Evolutionary conservation across 35 echinoderm and acorn worm species (phyloP), one percentile per base, ranked within the genome.

Genomic region (Apostichopus japonicus): DNA sequence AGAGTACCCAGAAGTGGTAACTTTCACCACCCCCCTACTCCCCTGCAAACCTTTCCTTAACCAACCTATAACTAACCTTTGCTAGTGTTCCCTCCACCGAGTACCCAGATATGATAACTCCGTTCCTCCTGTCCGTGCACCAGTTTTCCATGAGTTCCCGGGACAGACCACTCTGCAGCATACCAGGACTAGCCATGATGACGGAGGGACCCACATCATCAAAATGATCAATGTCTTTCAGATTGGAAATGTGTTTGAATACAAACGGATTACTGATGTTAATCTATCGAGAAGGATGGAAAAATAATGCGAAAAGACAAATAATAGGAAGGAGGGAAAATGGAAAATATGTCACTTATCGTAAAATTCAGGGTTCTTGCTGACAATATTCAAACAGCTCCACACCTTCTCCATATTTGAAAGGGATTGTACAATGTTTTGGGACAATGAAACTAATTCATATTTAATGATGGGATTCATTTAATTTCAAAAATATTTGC

Each of bases 201-300:
- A 98, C 97, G 0, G 97, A 98, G 2, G 97, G 97, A 0, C 97
- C 97, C 1, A 98, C 95, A 65, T 98, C 97, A 58, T 98, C 97
- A 98, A 98, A 98, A 72, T 98, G 97, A 44, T 98, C 97, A 93
- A 96, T 96, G 56, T 95, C 95, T 11, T 95, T 93, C 0, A 98
- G 93, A 80, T 98, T 98, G 70, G 97, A 98, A 72, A 98, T 98
- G 93, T 98, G 97, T 89, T 98, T 98, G 88, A 98, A 98, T 17
- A 98, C 97, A 71, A 98, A 98, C 9, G 97, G 97, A 83, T 98
- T 98, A 67, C 94, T 98, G 72, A 98, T 93, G 25, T 93, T 93
- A 54, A 98, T 98, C 97, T 98, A 80, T 23, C 3, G 33, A 44
- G 33, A 3, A 44, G 33, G 33, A 44, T 0, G 33, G 33, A 44